These are phyloP conservation scores for Isaurus tuberculatus DNA, from an alignment of 92 coral and sea anemone genomes.

Conservation along the genomic window DNA sequence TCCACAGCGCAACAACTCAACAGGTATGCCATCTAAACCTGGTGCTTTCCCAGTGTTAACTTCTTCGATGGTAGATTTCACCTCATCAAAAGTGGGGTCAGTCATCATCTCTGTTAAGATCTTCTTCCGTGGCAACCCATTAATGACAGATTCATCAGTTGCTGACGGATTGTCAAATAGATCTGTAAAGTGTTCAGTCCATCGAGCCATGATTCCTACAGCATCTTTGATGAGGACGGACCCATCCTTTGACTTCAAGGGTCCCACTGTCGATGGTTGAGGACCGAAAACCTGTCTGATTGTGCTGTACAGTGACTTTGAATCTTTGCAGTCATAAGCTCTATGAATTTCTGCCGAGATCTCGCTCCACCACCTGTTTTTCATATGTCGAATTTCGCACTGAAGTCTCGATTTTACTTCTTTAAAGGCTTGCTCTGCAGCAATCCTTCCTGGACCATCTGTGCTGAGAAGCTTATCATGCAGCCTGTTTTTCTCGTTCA, in stretches of 20 bases:
- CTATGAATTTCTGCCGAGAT: constrained; percentile 22
- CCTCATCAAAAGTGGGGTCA: constrained; percentile 16
- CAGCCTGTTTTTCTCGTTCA: no score
- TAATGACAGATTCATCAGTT: constrained; percentile 22
- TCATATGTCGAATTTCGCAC: neutral
- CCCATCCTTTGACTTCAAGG: constrained; percentile 13
- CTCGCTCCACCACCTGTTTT: constrained; percentile 18
- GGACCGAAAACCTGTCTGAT: constrained; percentile 29
- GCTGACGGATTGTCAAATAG: constrained; percentile 40
- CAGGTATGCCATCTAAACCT: constrained; percentile 36
- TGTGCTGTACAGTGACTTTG: neutral
- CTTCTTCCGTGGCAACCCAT: constrained; percentile 6
- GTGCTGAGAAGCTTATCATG: no score
- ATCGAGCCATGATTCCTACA: constrained; percentile 15
- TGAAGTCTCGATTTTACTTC: constrained; percentile 20
- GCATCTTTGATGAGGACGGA: constrained; percentile 16
- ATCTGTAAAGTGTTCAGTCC: constrained; percentile 24
- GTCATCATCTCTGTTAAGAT: constrained; percentile 23
- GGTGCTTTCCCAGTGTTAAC: constrained; percentile 40
- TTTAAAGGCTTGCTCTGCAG: no score
- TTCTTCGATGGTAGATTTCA: constrained; percentile 16
- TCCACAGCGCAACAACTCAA: constrained; percentile 13
- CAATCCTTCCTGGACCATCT: no score
- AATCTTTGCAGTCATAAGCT: constrained; percentile 10
- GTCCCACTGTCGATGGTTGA: neutral